These are phyloP conservation scores for Dipodomys merriami DNA, from an alignment of 2,113 vertebrate genomes.

Conservation along the genomic window DNA sequence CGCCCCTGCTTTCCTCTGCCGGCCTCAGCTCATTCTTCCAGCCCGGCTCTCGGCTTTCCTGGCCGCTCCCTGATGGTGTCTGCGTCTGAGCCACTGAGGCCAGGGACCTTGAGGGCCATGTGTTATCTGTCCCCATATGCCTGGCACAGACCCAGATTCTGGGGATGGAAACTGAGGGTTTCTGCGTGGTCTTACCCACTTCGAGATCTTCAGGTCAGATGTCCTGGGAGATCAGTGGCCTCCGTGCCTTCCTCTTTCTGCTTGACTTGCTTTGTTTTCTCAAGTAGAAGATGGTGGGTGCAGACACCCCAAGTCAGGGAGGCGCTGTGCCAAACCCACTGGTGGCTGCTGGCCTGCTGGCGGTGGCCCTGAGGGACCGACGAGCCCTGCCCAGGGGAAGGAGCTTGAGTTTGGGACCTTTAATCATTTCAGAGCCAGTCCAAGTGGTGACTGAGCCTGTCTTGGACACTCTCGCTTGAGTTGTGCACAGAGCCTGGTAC, in stretches of 20 bases:
- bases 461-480: not conserved
- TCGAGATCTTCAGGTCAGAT: not conserved
- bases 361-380: not conserved
- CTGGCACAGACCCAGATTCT: accelerated
- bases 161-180: too few relatives aligned
- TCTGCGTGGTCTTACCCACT: not conserved
- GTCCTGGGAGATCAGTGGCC: too few relatives aligned
- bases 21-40: not conserved
- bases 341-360: not conserved
- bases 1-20: accelerated
- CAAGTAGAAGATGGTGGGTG: not conserved
- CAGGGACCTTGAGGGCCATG: not conserved
- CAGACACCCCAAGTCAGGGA: too few relatives aligned
- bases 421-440: accelerated
- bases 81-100: not conserved
- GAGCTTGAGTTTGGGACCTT: accelerated
- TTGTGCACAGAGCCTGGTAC: not conserved
- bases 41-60: not conserved
- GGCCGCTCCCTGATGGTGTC: not conserved
- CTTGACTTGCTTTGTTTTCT: not conserved
- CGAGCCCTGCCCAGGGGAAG: too few relatives aligned
- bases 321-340: too few relatives aligned
- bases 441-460: too few relatives aligned
- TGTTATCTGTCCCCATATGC: not conserved
- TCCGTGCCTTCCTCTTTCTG: not conserved